A percentile compares a stretch with the other conserved stretches of the same genome.
These are phyloP conservation scores for Diachasma alloeum DNA, from an alignment of 1,140 invertebrate species.

Conservation along the genomic window DNA sequence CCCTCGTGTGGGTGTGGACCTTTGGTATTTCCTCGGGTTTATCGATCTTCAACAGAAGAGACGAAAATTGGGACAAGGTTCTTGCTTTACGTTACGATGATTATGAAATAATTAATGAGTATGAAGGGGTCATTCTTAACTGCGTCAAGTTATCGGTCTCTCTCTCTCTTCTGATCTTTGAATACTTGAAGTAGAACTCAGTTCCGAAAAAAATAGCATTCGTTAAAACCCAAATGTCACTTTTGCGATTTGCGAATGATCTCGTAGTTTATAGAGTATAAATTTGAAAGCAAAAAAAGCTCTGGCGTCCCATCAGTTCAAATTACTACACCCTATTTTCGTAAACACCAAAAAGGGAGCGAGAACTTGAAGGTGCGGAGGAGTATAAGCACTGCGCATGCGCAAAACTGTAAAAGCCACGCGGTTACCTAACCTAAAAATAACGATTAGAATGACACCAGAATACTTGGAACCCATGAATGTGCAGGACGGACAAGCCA, in stretches of 20 bases:
- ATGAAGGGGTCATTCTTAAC: background rate
- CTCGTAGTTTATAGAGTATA: too few relatives aligned
- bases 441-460: background rate
- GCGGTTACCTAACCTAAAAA: background rate
- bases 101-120: too few relatives aligned
- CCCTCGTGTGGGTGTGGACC: slow-evolving; percentile 26
- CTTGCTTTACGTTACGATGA: background rate
- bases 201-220: too few relatives aligned
- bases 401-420: background rate
- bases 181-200: too few relatives aligned
- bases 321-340: too few relatives aligned
- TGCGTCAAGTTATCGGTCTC: too few relatives aligned
- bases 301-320: too few relatives aligned
- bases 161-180: too few relatives aligned
- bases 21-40: slow-evolving; percentile 38
- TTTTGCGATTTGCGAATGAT: too few relatives aligned
- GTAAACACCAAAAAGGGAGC: background rate
- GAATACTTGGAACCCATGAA: background rate
- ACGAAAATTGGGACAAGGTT: slow-evolving; percentile 17
- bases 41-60: slow-evolving; percentile 44
- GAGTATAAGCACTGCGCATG: background rate
- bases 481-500: background rate
- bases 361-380: background rate
- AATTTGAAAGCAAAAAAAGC: too few relatives aligned
- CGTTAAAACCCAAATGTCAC: too few relatives aligned